Percentiles rank a stretch among this genome's conserved stretches.
phyloP scores from a whole-genome alignment of 2,888 invertebrate genomes.

The Biston betularia region DNA sequence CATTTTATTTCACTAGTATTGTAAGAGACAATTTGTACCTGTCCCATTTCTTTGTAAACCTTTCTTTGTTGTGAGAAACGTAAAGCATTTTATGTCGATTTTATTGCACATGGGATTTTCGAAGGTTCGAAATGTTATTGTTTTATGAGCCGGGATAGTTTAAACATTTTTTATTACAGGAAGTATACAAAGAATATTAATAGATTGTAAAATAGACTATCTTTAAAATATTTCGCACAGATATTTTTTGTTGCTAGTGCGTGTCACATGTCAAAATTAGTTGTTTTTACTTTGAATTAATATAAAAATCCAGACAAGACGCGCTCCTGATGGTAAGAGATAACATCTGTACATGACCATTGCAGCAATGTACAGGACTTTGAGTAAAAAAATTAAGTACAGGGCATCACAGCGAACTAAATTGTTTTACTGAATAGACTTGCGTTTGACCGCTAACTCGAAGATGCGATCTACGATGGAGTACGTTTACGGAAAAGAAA shows the following conservation, averaged over 20 bases:
- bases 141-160: constrained; percentile 41
- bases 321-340: too few relatives aligned
- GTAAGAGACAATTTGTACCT: constrained; percentile 31
- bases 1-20: not conserved
- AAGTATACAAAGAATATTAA: not conserved
- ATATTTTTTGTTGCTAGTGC: not conserved
- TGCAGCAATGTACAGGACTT: too few relatives aligned
- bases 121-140: constrained; percentile 36
- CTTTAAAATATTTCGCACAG: not conserved
- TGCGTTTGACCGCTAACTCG: too few relatives aligned
- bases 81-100: constrained; percentile 26
- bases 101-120: constrained; percentile 39
- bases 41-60: constrained; percentile 21
- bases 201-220: not conserved
- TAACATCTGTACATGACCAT: too few relatives aligned
- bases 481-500: too few relatives aligned
- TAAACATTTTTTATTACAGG: constrained; percentile 23
- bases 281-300: too few relatives aligned
- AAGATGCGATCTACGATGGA: too few relatives aligned
- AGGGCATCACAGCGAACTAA: too few relatives aligned
- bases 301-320: too few relatives aligned
- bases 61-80: constrained; percentile 27
- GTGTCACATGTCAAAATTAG: too few relatives aligned
- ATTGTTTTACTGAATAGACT: too few relatives aligned
- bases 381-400: too few relatives aligned